Evolutionary conservation across 2,888 invertebrate genomes (phyloP), one percentile per base, ranked within the genome.

Genomic region (Drosophila basisetae): DNA sequence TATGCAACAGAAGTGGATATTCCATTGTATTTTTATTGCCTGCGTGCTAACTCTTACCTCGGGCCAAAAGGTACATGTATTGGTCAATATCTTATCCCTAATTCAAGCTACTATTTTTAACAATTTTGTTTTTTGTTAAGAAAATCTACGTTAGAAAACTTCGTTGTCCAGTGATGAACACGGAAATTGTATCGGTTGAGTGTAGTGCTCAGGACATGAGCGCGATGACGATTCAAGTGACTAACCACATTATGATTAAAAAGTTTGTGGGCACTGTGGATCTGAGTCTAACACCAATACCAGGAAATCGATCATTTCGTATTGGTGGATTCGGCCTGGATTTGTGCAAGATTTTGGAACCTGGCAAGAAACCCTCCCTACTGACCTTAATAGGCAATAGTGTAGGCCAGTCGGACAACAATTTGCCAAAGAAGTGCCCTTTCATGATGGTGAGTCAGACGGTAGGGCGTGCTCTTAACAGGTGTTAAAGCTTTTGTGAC

Each of bases 391-490:
- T 47, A 47, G 4, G 47, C 22, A 22, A 47, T 16, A 7, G 22
- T 16, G 2, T 47, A 13, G 7, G 13, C 7, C 22, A 47, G 22
- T 47, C 47, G 47, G 47, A 47, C 22, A 22, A 55, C 13, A 81
- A 81, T 41, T 65, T 83, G 35, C 76, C 80, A 6, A 49, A 49
- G 0, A 54, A 69, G n/a, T 83, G 81, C 41, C 84, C 80, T 1
- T 83, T 73, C 13, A n/a, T 25, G 6, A 22, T 11, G 39, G 83
- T 81, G 55, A 67, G 80, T 49, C 54, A 31, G 31, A 10, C 18
- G 18, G 2, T 35, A 2, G 30, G 31, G 16, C 10, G 18, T 50
- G 10, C 4, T 18, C 50, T 28, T 28, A 28, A 10, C 28, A 43
- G 33, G 33, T 67, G 52, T n/a, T 55, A 1, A 18, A 47, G 58